A percentile compares a stretch with the other conserved stretches of the same genome.
These are phyloP conservation scores for Oxygymnocypris stewartii DNA, from an alignment of 2,113 vertebrate genomes.

Conservation along the genomic window DNA sequence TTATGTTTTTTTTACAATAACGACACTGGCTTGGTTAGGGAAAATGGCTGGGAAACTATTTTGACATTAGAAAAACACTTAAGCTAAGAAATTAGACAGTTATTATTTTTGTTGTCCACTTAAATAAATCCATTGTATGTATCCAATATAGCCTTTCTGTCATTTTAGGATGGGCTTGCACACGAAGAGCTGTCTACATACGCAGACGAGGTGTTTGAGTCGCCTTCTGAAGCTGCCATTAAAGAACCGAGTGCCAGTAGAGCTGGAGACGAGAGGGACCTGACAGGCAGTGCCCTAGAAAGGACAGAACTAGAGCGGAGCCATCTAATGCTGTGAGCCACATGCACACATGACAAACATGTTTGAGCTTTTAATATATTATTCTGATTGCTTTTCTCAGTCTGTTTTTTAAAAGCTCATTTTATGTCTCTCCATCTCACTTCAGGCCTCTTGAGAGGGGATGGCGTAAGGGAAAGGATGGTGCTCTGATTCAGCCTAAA, in stretches of 20 bases:
- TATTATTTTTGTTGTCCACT: neutral
- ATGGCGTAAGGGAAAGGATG: slow-evolving; percentile 95
- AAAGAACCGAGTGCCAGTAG: slow-evolving; percentile 80
- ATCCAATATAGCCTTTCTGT: neutral
- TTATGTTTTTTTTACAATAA: neutral
- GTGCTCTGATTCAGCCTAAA: slow-evolving; percentile 82
- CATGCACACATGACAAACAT: neutral
- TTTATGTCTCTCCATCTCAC: neutral
- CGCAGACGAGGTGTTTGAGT: slow-evolving; percentile 92
- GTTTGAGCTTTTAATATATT: neutral
- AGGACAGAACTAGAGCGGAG: slow-evolving; percentile 91
- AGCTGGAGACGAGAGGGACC: slow-evolving; percentile 77
- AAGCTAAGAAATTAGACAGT: neutral
- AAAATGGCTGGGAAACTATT: neutral
- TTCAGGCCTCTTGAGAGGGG: slow-evolving; percentile 90
- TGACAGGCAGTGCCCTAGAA: slow-evolving; percentile 92
- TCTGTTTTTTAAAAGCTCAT: neutral
- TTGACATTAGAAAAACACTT: neutral
- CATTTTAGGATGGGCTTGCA: slow-evolving; percentile 87
- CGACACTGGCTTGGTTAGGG: neutral
- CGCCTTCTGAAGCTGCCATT: slow-evolving; percentile 85
- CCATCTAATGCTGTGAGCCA: slow-evolving; percentile 92
- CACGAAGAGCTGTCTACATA: slow-evolving; percentile 93
- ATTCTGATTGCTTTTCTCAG: neutral
- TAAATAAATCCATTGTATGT: neutral